Evolutionary conservation across 2,888 invertebrate genomes (phyloP).

Genomic region (Caenorhabditis imperialis): DNA sequence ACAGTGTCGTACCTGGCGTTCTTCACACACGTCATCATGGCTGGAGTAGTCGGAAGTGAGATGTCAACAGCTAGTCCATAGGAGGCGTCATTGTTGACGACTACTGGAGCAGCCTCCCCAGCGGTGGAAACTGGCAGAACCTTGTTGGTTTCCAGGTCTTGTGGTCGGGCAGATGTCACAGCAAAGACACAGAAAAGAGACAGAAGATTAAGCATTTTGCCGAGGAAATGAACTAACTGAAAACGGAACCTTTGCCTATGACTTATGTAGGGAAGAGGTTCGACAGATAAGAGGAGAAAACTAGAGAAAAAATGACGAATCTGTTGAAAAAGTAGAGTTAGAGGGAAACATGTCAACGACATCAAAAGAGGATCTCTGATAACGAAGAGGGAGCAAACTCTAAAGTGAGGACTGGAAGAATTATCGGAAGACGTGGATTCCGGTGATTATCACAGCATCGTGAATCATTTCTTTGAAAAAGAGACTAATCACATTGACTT

Average conservation of each 20-base stretch:
- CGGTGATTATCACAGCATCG: slow-evolving; percentile 21
- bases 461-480: not conserved
- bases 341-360: slow-evolving; percentile 30
- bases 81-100: slow-evolving; percentile 29
- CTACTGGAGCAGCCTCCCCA: slow-evolving; percentile 29
- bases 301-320: slow-evolving; percentile 38
- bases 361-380: slow-evolving; percentile 36
- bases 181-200: slow-evolving; percentile 16
- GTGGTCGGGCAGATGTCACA: slow-evolving; percentile 34
- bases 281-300: slow-evolving; percentile 9
- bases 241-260: not conserved
- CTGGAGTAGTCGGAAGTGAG: slow-evolving; percentile 27
- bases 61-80: slow-evolving; percentile 50
- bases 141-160: slow-evolving; percentile 32
- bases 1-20: slow-evolving; percentile 39
- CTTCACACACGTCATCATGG: slow-evolving; percentile 41
- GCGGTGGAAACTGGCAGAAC: too few species aligned
- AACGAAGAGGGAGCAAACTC: slow-evolving; percentile 20
- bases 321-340: slow-evolving; percentile 2
- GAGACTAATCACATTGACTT: slow-evolving; percentile 20
- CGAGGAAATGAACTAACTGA: not conserved
- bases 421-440: too few species aligned
- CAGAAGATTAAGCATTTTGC: slow-evolving; percentile 9
- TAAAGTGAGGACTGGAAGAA: too few species aligned
- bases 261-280: not conserved